phyloP scores from a whole-genome alignment of 2,113 vertebrate genomes.

The Mesoclemmys tuberculata region DNA sequence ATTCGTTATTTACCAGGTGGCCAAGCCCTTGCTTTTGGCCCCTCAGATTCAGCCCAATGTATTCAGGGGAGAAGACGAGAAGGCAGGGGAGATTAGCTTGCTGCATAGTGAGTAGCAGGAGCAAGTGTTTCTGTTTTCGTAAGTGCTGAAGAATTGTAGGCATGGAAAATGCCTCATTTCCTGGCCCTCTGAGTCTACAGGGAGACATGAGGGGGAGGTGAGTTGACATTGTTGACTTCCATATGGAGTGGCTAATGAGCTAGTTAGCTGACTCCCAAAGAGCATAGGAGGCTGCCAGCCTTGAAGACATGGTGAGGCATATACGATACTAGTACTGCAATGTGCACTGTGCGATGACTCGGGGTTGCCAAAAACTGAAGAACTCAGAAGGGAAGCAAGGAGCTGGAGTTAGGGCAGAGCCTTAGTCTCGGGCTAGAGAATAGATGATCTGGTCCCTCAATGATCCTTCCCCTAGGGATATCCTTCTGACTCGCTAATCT shows the following conservation, averaged over 20 bases:
- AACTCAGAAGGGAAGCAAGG: not conserved
- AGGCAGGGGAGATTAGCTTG: not conserved
- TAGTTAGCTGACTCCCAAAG: not conserved
- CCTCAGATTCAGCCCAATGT: not conserved
- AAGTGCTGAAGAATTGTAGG: not conserved
- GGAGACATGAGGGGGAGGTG: not conserved
- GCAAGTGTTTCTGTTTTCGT: not conserved
- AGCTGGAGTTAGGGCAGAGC: not conserved
- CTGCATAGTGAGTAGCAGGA: not conserved
- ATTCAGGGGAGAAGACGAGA: not conserved
- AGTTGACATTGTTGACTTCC: not conserved
- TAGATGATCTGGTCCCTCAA: not conserved
- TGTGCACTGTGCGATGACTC: not conserved
- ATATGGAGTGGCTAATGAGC: not conserved
- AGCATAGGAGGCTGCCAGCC: not conserved
- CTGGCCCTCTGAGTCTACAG: not conserved
- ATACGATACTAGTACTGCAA: not conserved
- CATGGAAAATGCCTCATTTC: not conserved
- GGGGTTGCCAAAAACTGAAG: not conserved
- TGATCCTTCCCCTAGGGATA: not conserved
- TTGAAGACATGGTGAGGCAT: not conserved
- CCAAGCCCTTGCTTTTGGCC: not conserved
- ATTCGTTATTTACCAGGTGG: not conserved
- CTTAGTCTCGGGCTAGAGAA: not conserved
- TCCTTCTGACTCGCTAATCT: not conserved